Evolutionary conservation across 2,113 vertebrate species (phyloP).

Genomic region (Todiramphus chloris): DNA sequence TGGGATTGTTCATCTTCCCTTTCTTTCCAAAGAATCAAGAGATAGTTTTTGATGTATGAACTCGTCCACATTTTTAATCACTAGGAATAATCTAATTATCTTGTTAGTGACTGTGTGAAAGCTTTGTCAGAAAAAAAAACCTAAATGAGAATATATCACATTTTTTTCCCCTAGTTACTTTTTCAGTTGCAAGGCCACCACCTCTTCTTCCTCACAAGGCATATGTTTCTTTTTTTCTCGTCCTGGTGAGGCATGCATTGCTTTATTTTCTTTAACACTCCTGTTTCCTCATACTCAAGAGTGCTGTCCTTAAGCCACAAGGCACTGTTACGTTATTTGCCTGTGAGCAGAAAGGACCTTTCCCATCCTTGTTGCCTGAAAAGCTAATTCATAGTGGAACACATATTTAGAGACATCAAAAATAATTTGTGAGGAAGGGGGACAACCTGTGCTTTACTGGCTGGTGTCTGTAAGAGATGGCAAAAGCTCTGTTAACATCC

Average conservation of each 20-base stretch:
- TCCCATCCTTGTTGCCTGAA: neutral
- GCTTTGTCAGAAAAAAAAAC: neutral
- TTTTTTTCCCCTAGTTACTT: neutral
- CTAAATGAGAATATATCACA: neutral
- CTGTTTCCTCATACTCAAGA: neutral
- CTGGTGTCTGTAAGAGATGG: neutral
- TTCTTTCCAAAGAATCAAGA: neutral
- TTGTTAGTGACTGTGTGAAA: neutral
- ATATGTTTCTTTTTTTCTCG: neutral
- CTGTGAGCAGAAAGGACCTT: neutral
- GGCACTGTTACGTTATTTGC: neutral
- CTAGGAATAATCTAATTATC: neutral
- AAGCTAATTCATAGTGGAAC: neutral
- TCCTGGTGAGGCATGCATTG: neutral
- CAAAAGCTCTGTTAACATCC: neutral
- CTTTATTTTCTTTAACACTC: neutral
- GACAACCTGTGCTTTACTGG: neutral
- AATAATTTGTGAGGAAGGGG: neutral
- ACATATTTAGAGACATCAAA: neutral
- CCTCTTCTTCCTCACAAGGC: neutral
- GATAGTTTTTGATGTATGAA: neutral
- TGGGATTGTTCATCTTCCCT: neutral
- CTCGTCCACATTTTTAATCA: neutral
- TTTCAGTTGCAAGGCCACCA: neutral
- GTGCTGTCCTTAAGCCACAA: neutral